These are phyloP conservation scores for Caenorhabditis sp. DNA, from an alignment of 2,888 invertebrate genomes.

Conservation along the genomic window DNA sequence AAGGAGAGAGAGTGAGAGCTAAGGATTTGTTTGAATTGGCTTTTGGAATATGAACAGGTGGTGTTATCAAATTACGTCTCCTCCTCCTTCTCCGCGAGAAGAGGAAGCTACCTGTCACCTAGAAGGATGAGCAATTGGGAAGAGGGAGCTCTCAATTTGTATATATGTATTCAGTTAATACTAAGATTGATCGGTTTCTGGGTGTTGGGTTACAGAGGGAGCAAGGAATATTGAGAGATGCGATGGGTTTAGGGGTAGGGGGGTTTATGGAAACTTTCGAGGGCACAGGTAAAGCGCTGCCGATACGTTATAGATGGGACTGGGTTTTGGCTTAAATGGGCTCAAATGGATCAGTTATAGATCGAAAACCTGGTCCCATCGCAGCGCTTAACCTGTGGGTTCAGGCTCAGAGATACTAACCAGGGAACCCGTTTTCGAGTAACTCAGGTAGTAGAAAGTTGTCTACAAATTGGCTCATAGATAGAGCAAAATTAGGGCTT, in stretches of 20 bases:
- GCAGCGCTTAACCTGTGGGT: no score
- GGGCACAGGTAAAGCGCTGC: no score
- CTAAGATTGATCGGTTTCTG: conserved; percentile 34
- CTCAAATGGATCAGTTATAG: no score
- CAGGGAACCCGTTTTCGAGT: no score
- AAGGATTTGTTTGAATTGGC: conserved; percentile 34
- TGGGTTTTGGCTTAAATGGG: no score
- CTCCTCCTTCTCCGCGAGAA: background rate
- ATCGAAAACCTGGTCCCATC: no score
- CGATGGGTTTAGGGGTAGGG: no score
- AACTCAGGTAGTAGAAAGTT: no score
- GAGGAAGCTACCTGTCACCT: background rate
- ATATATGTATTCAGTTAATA: background rate
- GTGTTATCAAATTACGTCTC: conserved; percentile 54
- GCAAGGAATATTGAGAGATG: background rate
- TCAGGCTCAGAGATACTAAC: no score
- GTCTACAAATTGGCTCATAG: no score
- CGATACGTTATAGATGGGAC: no score
- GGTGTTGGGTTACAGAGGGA: conserved; percentile 9
- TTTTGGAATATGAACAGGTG: conserved; percentile 45
- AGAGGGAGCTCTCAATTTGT: background rate
- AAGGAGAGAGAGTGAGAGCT: background rate
- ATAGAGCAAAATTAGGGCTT: no score
- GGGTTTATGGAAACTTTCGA: background rate
- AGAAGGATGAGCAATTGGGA: background rate